These are phyloP conservation scores for Anneissia japonica DNA, from an alignment of 35 echinoderm and acorn worm species.

Conservation along the genomic window DNA sequence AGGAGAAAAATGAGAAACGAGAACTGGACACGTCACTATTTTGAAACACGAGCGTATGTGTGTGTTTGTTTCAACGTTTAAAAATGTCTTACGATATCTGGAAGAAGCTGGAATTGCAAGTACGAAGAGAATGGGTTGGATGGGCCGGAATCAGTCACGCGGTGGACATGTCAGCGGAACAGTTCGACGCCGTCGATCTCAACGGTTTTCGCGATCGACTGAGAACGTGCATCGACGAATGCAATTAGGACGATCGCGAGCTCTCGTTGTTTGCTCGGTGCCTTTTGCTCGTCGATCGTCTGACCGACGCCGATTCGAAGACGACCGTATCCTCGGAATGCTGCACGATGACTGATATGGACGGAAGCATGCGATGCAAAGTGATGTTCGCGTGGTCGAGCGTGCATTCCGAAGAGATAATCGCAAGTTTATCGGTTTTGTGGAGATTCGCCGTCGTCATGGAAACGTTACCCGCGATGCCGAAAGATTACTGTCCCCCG, in stretches of 20 bases:
- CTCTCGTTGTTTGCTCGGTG: not conserved
- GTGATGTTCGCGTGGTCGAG: not conserved
- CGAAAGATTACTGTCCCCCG: not conserved
- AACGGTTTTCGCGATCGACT: too few relatives aligned
- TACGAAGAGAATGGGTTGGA: not conserved
- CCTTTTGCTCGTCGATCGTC: not conserved
- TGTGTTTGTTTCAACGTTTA: too few relatives aligned
- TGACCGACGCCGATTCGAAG: not conserved
- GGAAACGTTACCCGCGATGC: not conserved
- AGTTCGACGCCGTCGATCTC: not conserved
- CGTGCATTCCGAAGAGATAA: not conserved
- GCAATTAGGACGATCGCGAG: not conserved
- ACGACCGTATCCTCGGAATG: not conserved
- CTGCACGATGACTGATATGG: not conserved
- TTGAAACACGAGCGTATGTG: too few relatives aligned
- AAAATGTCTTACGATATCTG: not conserved
- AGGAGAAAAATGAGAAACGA: not conserved
- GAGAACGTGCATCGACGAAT: not conserved
- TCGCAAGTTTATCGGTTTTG: not conserved
- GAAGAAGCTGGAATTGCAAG: not conserved
- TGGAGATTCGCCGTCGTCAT: not conserved
- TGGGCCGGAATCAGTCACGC: not conserved
- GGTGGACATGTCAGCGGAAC: not conserved
- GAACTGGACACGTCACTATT: not conserved
- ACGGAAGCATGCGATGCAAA: not conserved